Conservation (phyloP, 1,140 invertebrate species). For the Melipona quadrifasciata region DNA sequence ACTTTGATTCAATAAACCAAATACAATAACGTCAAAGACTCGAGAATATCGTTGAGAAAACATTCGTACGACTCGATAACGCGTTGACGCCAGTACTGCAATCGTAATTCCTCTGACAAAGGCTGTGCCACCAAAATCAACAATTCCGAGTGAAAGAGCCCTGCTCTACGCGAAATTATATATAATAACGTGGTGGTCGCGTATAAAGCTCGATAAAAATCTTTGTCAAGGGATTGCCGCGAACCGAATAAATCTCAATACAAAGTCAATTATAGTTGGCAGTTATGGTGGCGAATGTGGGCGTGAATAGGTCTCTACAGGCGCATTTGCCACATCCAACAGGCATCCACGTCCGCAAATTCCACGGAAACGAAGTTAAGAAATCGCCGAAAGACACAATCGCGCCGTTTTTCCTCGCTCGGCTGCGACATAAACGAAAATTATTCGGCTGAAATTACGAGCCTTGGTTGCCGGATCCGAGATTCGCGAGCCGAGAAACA, state of each 20-base stretch:
- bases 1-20: background rate
- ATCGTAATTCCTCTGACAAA: background rate
- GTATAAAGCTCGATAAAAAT: conserved; percentile 46
- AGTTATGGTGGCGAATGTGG: conserved; percentile 59
- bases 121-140: background rate
- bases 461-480: background rate
- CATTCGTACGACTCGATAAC: too few species aligned
- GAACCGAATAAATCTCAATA: conserved; percentile 64
- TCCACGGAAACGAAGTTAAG: conserved; percentile 44
- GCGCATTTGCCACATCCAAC: conserved; percentile 54
- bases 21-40: background rate
- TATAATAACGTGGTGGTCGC: conserved; percentile 19
- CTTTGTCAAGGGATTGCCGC: conserved; percentile 51
- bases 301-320: conserved; percentile 58
- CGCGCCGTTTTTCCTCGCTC: background rate
- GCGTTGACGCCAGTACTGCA: background rate
- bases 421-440: conserved; percentile 13
- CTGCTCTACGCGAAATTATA: conserved; percentile 5
- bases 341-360: conserved; percentile 49
- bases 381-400: conserved; percentile 25
- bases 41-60: too few species aligned
- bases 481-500: background rate
- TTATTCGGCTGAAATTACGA: conserved; percentile 22
- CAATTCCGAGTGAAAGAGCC: background rate
- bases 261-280: conserved; percentile 67